Evolutionary conservation across 1,140 invertebrate genomes (phyloP).

Genomic region (Nephila pilipes): DNA sequence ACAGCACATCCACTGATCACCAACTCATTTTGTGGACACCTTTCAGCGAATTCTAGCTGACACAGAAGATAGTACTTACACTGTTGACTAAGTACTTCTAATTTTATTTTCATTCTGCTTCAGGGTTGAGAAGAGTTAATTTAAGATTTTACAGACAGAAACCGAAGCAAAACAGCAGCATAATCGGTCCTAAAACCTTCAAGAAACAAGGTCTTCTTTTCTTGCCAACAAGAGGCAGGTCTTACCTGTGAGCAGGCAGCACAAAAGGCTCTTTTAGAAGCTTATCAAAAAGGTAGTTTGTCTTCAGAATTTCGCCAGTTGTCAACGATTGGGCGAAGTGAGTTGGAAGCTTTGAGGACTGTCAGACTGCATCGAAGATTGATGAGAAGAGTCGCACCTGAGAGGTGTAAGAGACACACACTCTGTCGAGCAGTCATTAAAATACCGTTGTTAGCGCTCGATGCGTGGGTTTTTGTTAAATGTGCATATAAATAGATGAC

Average conservation of each 20-base stretch:
- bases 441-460: constrained; percentile 33
- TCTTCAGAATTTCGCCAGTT: constrained; percentile 57
- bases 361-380: constrained; percentile 23
- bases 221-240: neutral
- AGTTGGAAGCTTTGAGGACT: neutral
- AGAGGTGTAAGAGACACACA: constrained; percentile 1
- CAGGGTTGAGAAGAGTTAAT: constrained; percentile 49
- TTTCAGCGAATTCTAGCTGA: neutral
- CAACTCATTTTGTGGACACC: constrained; percentile 11
- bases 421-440: constrained; percentile 38
- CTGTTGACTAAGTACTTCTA: constrained; percentile 58
- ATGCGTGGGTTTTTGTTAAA: constrained; percentile 23
- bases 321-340: constrained; percentile 34
- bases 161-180: neutral
- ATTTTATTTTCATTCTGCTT: constrained; percentile 36
- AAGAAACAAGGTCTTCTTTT: neutral
- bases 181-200: neutral
- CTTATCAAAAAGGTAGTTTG: constrained; percentile 38
- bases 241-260: neutral
- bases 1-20: constrained; percentile 8
- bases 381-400: constrained; percentile 24
- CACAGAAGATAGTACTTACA: neutral
- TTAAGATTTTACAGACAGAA: constrained; percentile 12
- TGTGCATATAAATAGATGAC: constrained; percentile 35
- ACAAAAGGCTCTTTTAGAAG: constrained; percentile 42